Evolutionary conservation across 1,140 invertebrate species (phyloP), one percentile per base, ranked within the genome.

Genomic region (Pteromalus puparum): DNA sequence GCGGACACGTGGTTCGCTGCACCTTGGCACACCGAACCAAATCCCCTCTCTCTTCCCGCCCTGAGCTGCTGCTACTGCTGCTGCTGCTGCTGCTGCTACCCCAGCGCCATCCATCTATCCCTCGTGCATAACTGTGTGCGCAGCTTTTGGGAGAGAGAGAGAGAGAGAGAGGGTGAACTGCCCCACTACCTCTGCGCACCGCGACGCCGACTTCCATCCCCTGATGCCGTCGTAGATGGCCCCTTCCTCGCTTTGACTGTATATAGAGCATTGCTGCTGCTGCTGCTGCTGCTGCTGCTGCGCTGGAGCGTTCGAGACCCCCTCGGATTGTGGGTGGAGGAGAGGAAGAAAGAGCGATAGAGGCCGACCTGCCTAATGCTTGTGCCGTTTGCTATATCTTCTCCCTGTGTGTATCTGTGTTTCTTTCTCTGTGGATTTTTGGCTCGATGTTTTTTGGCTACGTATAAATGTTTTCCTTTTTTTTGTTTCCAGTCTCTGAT

Each of bases 1-100:
- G 77, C 87, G 87, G 84, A 90, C 91, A 92, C 91, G 91, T 92
- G 91, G 90, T 91, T 90, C 89, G 87, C 87, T 90, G 89, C 88
- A 90, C 90, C 89, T 90, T 90, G 89, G 88, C 87, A 89, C 88
- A 89, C 89, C 87, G 84, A 89, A 88, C 88, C 88, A 88, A 89
- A 90, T 88, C 85, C 86, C 83, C 84, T 26, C 53, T n/a, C 21
- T 3, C 77, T 78, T 42, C 21, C 74, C 24, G 24, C 74, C 74
- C 74, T 28, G 5, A 21, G 28, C 10, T 15, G n/a, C n/a, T n/a
- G n/a, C n/a, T n/a, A n/a, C n/a, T n/a, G n/a, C n/a, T n/a, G n/a
- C n/a, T n/a, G n/a, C n/a, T n/a, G n/a, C n/a, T n/a, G 28, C n/a
- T 6, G 24, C 75, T 12, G 2, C 26, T 65, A 34, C 76, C 48